Base-by-base conservation (phyloP, 2,888 invertebrate species). In the Nemapogon koenigi region DNA sequence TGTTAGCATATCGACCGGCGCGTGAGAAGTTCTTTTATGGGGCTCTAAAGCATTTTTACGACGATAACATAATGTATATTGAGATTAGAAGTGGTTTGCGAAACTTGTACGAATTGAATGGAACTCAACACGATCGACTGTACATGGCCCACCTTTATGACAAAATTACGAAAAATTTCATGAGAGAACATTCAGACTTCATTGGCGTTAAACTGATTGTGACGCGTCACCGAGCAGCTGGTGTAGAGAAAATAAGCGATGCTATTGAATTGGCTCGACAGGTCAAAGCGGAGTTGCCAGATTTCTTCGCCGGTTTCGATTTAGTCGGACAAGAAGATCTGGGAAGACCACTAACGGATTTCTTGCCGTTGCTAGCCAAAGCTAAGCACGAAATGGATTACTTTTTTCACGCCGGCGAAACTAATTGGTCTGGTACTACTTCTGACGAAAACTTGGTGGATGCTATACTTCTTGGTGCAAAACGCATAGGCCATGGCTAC, bases 371-470 rank as follows among this genome's bases (percentile, higher is more conserved):
- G 37, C 53, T 91, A 16, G 50, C 73, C 10, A 57, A 68, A 22
- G 60, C 80, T 1, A 76, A 81, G 26, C 62, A 75, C 1, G 61
- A 80, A 2, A 67, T 90, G 10, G 75, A 85, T 32, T 88, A 83
- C 49, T 91, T 84, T 51, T 89, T 91, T 47, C 91, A 92, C 53
- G 89, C 89, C 0, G 92, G 90, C 0, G 91, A 92, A 63, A 91
- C 91, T 0, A 85, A 88, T 50, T 88, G 89, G 89, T 81, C 75
- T 46, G 89, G 85, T 6, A 71, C 69, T 4, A 49, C 71, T 0
- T 76, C 83, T 0, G 91, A 92, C 54, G 83, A 87, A 46, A 91
- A 92, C 60, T 62, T 92, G 17, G 62, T 90, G 10, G 92, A 92
- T 52, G 91, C 92, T 1, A 66, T 91, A 16, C 62, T 91, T 8